Evolutionary conservation across 2,113 vertebrate species (phyloP).

Genomic region (Pristiophorus japonicus): DNA sequence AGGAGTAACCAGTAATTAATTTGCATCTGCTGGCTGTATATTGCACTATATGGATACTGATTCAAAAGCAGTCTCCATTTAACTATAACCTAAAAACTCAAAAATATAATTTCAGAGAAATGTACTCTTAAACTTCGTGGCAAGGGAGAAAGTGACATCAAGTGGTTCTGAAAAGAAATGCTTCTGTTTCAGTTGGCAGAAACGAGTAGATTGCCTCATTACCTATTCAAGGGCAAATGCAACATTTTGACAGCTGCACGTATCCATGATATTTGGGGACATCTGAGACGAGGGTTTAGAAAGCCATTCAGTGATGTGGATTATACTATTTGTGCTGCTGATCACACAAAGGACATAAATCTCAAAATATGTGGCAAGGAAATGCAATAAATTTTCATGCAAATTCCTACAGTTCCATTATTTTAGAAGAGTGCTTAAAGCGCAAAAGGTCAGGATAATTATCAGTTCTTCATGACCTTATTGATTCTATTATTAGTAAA

Average conservation of each 20-base stretch:
- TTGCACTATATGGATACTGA: background rate
- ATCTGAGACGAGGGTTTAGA: background rate
- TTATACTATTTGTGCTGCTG: background rate
- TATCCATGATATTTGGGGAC: background rate
- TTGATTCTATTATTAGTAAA: background rate
- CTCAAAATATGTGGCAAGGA: background rate
- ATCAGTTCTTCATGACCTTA: background rate
- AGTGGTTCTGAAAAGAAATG: background rate
- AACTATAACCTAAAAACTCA: background rate
- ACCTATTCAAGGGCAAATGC: background rate
- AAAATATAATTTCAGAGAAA: background rate
- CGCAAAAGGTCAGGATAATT: background rate
- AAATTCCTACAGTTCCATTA: background rate
- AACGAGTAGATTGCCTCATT: background rate
- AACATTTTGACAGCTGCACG: background rate
- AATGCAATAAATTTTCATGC: conserved; percentile 5
- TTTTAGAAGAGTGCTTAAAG: background rate
- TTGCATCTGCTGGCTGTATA: background rate
- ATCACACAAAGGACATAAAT: background rate
- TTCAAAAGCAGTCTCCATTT: background rate
- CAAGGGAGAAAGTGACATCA: background rate
- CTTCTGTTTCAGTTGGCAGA: background rate
- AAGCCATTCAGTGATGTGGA: background rate
- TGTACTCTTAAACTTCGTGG: background rate
- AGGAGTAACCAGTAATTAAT: background rate